These are phyloP conservation scores for Herpetotheres cachinnans DNA, from an alignment of 2,113 vertebrate genomes.

Conservation along the genomic window DNA sequence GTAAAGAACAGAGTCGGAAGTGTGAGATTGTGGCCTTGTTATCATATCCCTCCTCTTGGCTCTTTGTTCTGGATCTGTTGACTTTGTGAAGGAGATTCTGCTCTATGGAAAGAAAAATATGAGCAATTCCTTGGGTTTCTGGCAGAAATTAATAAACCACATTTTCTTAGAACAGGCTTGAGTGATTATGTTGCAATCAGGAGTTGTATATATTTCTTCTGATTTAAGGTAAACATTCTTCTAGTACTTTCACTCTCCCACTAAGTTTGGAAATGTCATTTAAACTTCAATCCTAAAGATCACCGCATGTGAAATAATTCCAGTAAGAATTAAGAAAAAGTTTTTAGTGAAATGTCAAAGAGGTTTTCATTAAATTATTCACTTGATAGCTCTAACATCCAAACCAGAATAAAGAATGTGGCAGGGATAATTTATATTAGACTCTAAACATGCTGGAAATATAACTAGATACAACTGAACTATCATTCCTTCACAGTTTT, in stretches of 20 bases:
- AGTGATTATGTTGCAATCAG: neutral
- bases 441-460: neutral
- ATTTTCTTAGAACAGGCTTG: neutral
- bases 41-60: neutral
- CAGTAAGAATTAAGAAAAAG: neutral
- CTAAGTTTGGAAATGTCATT: neutral
- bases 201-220: neutral
- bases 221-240: constrained; percentile 2
- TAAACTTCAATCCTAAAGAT: neutral
- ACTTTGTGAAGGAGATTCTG: neutral
- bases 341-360: neutral
- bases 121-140: neutral
- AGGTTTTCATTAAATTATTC: neutral
- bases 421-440: neutral
- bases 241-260: neutral
- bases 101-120: neutral
- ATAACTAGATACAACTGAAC: neutral
- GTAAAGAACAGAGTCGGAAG: neutral
- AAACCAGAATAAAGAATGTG: neutral
- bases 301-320: neutral
- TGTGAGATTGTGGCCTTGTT: neutral
- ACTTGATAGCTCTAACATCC: neutral
- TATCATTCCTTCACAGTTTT: neutral
- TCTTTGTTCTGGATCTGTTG: neutral
- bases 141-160: neutral